phyloP scores from a whole-genome alignment of 1,140 invertebrate species.

The Panonychus citri region DNA sequence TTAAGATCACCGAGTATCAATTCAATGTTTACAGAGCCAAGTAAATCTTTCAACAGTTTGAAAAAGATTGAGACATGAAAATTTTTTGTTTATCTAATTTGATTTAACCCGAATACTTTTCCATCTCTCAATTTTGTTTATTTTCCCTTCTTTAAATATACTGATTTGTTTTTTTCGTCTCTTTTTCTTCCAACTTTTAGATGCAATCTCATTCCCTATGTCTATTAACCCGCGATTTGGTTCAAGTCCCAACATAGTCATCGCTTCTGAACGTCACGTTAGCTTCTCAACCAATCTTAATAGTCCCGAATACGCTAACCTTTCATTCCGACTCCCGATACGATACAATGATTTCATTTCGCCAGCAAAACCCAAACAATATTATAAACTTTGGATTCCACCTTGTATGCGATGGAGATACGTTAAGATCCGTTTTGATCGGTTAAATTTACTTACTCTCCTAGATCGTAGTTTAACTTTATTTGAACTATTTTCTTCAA shows the following conservation, averaged over 20 bases:
- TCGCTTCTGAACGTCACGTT: too few species aligned
- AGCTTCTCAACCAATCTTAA: too few species aligned
- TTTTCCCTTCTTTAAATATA: too few species aligned
- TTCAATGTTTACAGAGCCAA: too few species aligned
- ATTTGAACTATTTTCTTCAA: slow-evolving; percentile 56
- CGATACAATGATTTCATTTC: not conserved
- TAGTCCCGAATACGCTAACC: not conserved
- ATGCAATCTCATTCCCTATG: not conserved
- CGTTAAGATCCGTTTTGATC: slow-evolving; percentile 53
- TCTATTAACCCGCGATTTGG: too few species aligned
- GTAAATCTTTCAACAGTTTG: not conserved
- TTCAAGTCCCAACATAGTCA: too few species aligned
- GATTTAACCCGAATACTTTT: too few species aligned
- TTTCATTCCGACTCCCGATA: not conserved
- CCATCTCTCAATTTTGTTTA: too few species aligned
- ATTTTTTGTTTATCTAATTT: too few species aligned
- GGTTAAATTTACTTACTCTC: slow-evolving; percentile 66
- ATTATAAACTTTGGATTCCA: slow-evolving; percentile 58
- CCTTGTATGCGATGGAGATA: slow-evolving; percentile 27
- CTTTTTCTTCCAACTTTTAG: not conserved
- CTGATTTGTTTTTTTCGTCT: too few species aligned
- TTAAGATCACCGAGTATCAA: too few species aligned
- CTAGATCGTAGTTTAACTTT: slow-evolving; percentile 72
- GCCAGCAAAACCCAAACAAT: slow-evolving; percentile 37
- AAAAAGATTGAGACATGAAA: not conserved